A percentile compares a stretch with the other conserved stretches of the same genome.
phyloP scores from a whole-genome alignment of 1,140 invertebrate species.

The Nasonia vitripennis region DNA sequence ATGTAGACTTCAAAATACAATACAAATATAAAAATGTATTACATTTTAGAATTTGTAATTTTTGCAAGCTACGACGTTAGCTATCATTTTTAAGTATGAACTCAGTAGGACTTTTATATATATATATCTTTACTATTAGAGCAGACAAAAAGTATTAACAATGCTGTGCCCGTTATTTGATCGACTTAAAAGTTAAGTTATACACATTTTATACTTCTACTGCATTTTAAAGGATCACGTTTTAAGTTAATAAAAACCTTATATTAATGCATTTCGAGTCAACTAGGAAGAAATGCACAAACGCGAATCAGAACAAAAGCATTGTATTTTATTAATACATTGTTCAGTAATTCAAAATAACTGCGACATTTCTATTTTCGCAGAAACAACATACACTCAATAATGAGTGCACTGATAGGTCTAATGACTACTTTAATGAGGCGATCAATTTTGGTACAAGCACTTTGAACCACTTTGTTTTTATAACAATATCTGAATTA shows the following conservation, averaged over 20 bases:
- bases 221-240: constrained; percentile 9
- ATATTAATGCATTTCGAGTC: constrained; percentile 51
- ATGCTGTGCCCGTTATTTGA: not conserved
- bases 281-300: constrained; percentile 61
- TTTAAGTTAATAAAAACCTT: constrained; percentile 21
- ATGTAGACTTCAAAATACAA: constrained; percentile 7
- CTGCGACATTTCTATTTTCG: constrained; percentile 12
- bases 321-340: constrained; percentile 66
- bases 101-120: not conserved
- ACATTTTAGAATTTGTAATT: constrained; percentile 5
- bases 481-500: constrained; percentile 20
- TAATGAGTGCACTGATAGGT: constrained; percentile 17
- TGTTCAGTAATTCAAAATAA: constrained; percentile 40
- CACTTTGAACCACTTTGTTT: constrained; percentile 40
- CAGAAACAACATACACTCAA: constrained; percentile 25
- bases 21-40: constrained; percentile 40
- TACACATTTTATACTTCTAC: constrained; percentile 26
- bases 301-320: constrained; percentile 61
- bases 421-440: constrained; percentile 42
- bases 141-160: not conserved
- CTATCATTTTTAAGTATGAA: not conserved
- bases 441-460: constrained; percentile 27
- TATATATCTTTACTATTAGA: not conserved
- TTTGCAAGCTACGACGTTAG: not conserved
- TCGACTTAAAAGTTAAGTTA: constrained; percentile 4